These are phyloP conservation scores for Amphiduros pacificus DNA, from an alignment of 2,888 invertebrate species.

Conservation along the genomic window DNA sequence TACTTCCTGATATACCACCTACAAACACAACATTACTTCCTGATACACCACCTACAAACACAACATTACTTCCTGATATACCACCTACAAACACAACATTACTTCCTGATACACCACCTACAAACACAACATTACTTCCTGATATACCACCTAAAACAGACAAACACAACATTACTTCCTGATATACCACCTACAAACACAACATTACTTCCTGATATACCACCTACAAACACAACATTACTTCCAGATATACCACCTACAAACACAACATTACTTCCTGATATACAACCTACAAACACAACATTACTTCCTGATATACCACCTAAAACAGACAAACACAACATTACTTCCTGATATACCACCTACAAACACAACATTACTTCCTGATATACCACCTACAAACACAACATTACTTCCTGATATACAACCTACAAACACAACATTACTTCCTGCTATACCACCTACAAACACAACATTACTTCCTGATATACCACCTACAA, in stretches of 20 bases:
- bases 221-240: background rate
- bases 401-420: background rate
- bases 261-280: no score
- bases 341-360: constrained; percentile 61
- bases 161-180: constrained; percentile 60
- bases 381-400: no score
- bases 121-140: constrained; percentile 60
- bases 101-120: constrained; percentile 68
- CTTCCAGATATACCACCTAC: no score
- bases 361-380: no score
- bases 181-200: constrained; percentile 65
- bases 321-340: constrained; percentile 62
- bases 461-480: no score
- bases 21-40: constrained; percentile 60
- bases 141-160: constrained; percentile 63
- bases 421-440: no score
- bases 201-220: no score
- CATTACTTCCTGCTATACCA: no score
- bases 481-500: constrained; percentile 65
- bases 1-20: no score
- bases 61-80: no score
- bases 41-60: constrained; percentile 64
- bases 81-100: background rate
- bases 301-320: constrained; percentile 64
- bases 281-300: no score